Percentiles rank a stretch among this genome's conserved stretches.
Evolutionary conservation across 1,140 invertebrate species (phyloP).

Genomic region (Brachionus plicatilis): DNA sequence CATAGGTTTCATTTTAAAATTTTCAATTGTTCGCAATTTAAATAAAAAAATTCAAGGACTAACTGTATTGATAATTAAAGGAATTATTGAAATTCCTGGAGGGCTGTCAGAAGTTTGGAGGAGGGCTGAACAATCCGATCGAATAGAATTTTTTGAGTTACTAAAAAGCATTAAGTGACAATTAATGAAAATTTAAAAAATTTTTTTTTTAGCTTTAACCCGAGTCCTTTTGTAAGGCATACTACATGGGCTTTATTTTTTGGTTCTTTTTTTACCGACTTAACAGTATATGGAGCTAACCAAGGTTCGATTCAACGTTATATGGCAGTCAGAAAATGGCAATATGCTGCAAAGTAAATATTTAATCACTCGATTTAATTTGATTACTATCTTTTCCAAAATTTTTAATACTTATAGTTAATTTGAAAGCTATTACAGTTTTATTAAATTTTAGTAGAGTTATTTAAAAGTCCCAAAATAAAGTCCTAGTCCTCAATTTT

Average conservation of each 20-base stretch:
- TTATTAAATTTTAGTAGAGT: too few relatives aligned
- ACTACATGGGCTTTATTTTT: constrained; percentile 80
- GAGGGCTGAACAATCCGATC: neutral
- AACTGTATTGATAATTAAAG: constrained; percentile 60
- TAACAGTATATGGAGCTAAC: constrained; percentile 83
- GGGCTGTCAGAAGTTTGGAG: constrained; percentile 50
- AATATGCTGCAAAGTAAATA: constrained; percentile 43
- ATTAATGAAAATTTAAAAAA: neutral
- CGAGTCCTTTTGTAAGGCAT: constrained; percentile 67
- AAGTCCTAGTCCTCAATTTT: too few relatives aligned
- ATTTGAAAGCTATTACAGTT: too few relatives aligned
- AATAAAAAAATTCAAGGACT: neutral
- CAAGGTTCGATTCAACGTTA: constrained; percentile 89
- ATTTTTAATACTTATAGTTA: too few relatives aligned
- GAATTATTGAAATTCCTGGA: neutral
- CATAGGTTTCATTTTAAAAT: constrained; percentile 57
- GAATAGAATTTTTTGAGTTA: constrained; percentile 36
- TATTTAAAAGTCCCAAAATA: too few relatives aligned
- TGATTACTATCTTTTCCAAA: too few relatives aligned
- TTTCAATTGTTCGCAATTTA: neutral
- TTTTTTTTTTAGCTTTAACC: constrained; percentile 57
- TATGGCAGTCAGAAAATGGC: constrained; percentile 62
- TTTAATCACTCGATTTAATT: neutral
- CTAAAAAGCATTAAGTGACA: neutral
- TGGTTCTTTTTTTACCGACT: constrained; percentile 83